Evolutionary conservation across 2,888 invertebrate species (phyloP), one percentile per base, ranked within the genome.

Genomic region (Eupeodes latifasciatus): DNA sequence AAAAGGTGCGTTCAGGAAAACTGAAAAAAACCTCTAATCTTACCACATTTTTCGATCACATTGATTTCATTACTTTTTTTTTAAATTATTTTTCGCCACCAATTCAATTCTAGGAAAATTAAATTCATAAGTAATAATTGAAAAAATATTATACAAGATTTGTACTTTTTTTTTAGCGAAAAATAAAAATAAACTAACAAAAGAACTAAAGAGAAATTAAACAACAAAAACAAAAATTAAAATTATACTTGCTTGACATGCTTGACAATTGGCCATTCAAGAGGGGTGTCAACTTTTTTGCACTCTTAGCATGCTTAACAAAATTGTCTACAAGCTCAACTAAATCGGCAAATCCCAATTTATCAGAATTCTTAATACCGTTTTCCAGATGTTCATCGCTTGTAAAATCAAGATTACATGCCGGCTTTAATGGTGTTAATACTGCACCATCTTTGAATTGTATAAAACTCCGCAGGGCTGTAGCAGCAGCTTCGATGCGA

Each of bases 391-490:
- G 93, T 86, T 94, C 93, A 91, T 95, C 95, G 90, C 94, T 94
- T 78, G 95, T 94, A 90, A 95, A 95, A 91, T 95, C 95, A 90
- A 94, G 91, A 90, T 93, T 94, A 86, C 92, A 92, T 49, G 93
- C 91, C 64, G 93, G 92, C 90, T 94, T 94, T 77, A 94, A 79
- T 75, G 93, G 92, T 83, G 92, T 91, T 55, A 94, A 86, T 40
- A 92, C 91, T 53, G 93, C 92, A 61, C 93, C 92, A 91, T 94
- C 94, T 90, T 95, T 95, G 90, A 95, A 94, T 91, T 95, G 95
- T 89, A 95, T 94, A 91, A 95, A 95, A 61, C 95, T 95, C 85
- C 95, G 94, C 72, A 95, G 90, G 9, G 95, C 95, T 57, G 94
- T 94, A 81, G 94, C 94, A 10, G 95, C 95, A 3, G 95, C 95